Percentiles rank a stretch among this genome's conserved stretches.
These are phyloP conservation scores for Euwallacea similis DNA, from an alignment of 1,140 invertebrate genomes.

Conservation along the genomic window DNA sequence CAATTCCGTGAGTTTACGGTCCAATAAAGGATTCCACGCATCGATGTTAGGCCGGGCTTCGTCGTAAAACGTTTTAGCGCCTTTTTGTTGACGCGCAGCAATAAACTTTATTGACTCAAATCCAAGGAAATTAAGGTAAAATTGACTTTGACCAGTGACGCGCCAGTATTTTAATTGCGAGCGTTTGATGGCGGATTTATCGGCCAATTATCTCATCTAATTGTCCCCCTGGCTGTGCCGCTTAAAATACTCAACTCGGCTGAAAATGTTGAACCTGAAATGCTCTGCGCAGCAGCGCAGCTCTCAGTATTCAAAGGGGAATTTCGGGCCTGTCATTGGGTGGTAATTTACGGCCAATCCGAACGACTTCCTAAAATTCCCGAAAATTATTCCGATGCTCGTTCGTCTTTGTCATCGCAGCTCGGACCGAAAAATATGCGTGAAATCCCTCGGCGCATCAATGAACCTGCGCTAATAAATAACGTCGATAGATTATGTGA, in stretches of 20 bases:
- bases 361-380: conserved; percentile 9
- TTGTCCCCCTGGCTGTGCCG: no score
- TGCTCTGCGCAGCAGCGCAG: no score
- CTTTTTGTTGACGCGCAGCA: conserved; percentile 1
- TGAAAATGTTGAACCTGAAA: no score
- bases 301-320: no score
- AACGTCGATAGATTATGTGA: conserved; percentile 18
- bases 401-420: neutral
- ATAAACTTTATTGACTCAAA: conserved; percentile 17
- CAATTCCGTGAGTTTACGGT: conserved; percentile 6
- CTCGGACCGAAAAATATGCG: neutral
- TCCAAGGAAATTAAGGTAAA: conserved; percentile 3
- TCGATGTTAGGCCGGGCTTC: neutral
- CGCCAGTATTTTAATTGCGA: neutral
- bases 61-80: conserved; percentile 14
- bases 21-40: conserved; percentile 13
- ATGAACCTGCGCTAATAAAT: conserved; percentile 9
- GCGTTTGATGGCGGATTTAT: no score
- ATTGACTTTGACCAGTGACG: neutral
- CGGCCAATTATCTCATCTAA: no score
- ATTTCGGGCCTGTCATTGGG: no score
- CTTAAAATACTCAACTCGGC: no score
- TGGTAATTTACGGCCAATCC: no score
- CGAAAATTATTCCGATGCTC: neutral
- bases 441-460: neutral